Percentiles rank a stretch among this genome's conserved stretches.
phyloP scores from a whole-genome alignment of 2,888 invertebrate genomes.

The Aphidius colemani region DNA sequence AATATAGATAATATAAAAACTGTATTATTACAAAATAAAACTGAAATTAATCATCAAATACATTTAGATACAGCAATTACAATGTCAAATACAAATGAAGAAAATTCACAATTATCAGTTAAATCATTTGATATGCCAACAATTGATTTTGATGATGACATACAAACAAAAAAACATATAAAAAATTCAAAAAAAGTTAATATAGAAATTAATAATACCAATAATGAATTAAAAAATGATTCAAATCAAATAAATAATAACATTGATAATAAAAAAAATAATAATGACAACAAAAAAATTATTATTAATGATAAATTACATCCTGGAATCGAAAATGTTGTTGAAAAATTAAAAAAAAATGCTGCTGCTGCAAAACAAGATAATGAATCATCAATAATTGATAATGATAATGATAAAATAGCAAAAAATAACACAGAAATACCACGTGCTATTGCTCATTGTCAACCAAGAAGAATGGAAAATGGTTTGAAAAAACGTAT shows the following conservation, averaged over 20 bases:
- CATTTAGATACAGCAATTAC: slow-evolving; percentile 4
- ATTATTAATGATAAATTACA: slow-evolving; percentile 43
- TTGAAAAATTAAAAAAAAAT: slow-evolving; percentile 55
- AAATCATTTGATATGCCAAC: slow-evolving; percentile 55
- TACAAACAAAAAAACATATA: too few relatives aligned
- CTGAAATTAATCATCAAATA: background rate
- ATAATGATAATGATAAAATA: background rate
- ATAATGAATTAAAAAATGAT: slow-evolving; percentile 31
- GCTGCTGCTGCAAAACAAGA: slow-evolving; percentile 45
- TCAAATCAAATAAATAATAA: slow-evolving; percentile 26
- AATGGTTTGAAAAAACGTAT: slow-evolving; percentile 49
- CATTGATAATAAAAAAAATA: slow-evolving; percentile 11
- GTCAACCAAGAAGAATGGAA: slow-evolving; percentile 39
- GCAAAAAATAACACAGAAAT: slow-evolving; percentile 9
- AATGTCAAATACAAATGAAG: slow-evolving; percentile 20
- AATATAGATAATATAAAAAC: too few relatives aligned
- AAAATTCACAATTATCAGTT: slow-evolving; percentile 35
- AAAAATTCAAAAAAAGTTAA: too few relatives aligned
- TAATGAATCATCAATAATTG: slow-evolving; percentile 28
- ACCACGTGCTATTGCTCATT: slow-evolving; percentile 17
- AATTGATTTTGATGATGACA: slow-evolving; percentile 48
- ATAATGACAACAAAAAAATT: slow-evolving; percentile 37
- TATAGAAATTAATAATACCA: slow-evolving; percentile 42
- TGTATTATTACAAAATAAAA: slow-evolving; percentile 7
- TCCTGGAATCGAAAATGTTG: slow-evolving; percentile 54